These are phyloP conservation scores for Trematocara unimaculatum DNA, from an alignment of 2,113 vertebrate species.

Conservation along the genomic window DNA sequence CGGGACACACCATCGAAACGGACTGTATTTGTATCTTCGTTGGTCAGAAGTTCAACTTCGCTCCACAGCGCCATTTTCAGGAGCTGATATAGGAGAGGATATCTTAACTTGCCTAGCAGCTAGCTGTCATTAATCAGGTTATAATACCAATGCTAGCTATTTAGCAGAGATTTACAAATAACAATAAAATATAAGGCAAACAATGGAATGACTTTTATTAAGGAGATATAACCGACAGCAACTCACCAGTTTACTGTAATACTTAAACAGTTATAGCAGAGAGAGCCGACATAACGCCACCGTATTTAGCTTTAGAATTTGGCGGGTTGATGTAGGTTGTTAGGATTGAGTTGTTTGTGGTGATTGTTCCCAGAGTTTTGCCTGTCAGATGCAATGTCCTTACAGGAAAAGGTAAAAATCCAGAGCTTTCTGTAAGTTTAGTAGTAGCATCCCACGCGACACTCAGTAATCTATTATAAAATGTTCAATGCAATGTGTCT, in stretches of 20 bases:
- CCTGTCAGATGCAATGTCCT: background rate
- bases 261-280: background rate
- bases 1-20: constrained; percentile 69
- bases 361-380: background rate
- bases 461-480: rapidly evolving
- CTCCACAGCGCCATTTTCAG: constrained; percentile 80
- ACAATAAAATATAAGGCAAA: background rate
- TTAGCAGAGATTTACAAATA: background rate
- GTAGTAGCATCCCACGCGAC: rapidly evolving
- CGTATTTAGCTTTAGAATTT: constrained; percentile 46
- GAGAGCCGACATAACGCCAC: background rate
- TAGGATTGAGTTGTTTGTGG: rapidly evolving
- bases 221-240: background rate
- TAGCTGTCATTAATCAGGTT: background rate
- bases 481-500: background rate
- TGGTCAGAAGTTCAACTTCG: constrained; percentile 83
- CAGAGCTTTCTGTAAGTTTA: rapidly evolving
- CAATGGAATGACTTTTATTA: background rate
- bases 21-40: constrained; percentile 80
- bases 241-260: background rate
- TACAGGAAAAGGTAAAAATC: background rate
- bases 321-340: constrained; percentile 36
- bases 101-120: background rate
- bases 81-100: background rate
- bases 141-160: background rate